These are phyloP conservation scores for Xiphydria camelus DNA, from an alignment of 2,888 invertebrate genomes.

Conservation along the genomic window DNA sequence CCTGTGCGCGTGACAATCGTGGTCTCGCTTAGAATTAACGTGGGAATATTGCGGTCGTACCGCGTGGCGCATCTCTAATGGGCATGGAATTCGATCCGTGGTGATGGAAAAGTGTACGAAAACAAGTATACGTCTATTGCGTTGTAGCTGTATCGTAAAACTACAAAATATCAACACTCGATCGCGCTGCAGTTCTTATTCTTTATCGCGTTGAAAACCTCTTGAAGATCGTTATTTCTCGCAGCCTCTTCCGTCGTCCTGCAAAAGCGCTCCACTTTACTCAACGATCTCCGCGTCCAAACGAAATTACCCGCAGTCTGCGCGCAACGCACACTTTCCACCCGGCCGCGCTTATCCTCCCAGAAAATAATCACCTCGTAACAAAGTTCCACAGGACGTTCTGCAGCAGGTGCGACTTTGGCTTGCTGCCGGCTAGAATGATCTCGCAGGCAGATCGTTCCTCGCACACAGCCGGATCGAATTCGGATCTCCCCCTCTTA, in stretches of 20 bases:
- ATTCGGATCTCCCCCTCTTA: constrained; percentile 29
- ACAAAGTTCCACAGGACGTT: constrained; percentile 41
- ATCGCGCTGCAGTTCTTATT: constrained; percentile 46
- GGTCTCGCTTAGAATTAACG: too few relatives aligned
- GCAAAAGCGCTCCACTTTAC: constrained; percentile 16
- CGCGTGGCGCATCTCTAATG: too few relatives aligned
- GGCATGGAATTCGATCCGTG: too few relatives aligned
- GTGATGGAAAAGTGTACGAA: too few relatives aligned
- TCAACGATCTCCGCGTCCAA: too few relatives aligned
- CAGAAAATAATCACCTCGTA: constrained; percentile 30
- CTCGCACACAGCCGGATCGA: constrained; percentile 38
- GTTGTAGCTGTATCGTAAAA: too few relatives aligned
- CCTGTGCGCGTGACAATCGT: neutral
- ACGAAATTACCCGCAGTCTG: too few relatives aligned
- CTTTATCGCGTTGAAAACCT: constrained; percentile 50
- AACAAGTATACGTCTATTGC: too few relatives aligned
- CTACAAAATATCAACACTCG: constrained; percentile 34
- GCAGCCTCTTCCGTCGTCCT: constrained; percentile 45
- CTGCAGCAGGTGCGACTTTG: constrained; percentile 33
- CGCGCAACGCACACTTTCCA: neutral
- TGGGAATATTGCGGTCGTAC: too few relatives aligned
- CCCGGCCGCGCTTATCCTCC: neutral
- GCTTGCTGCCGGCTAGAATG: constrained; percentile 34
- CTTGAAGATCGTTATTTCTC: constrained; percentile 44
- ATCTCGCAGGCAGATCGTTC: constrained; percentile 49